A percentile compares a stretch with the other conserved stretches of the same genome.
These are phyloP conservation scores for Iselma pallidipennis DNA, from an alignment of 2,888 invertebrate genomes.

Conservation along the genomic window DNA sequence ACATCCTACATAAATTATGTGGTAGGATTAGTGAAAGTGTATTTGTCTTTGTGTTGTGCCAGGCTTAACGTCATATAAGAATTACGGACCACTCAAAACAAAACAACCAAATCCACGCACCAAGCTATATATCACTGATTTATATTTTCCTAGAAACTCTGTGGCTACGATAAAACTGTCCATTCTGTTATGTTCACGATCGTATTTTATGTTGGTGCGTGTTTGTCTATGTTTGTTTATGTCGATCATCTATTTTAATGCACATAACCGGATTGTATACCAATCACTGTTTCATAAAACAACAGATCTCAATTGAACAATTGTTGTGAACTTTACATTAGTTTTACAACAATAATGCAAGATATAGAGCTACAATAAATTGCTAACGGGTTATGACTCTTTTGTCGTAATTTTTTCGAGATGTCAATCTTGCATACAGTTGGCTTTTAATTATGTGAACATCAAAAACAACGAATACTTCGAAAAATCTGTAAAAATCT, in stretches of 20 bases:
- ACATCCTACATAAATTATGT: slow-evolving; percentile 27
- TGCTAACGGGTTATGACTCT: background rate
- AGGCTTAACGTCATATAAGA: slow-evolving; percentile 32
- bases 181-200: slow-evolving; percentile 4
- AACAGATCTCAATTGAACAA: background rate
- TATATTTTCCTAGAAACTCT: slow-evolving; percentile 24
- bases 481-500: too few relatives aligned
- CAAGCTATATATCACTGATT: slow-evolving; percentile 28
- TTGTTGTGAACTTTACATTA: background rate
- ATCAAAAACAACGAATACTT: too few relatives aligned
- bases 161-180: slow-evolving; percentile 28
- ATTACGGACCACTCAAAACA: slow-evolving; percentile 28
- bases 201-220: background rate
- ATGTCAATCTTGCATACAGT: background rate
- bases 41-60: slow-evolving; percentile 28
- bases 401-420: background rate
- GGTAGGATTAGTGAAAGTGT: slow-evolving; percentile 30
- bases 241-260: background rate
- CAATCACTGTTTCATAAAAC: background rate
- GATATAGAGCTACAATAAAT: background rate
- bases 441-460: too few relatives aligned
- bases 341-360: background rate
- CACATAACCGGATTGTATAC: background rate
- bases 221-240: background rate
- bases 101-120: slow-evolving; percentile 29